Conservation (phyloP, 2,888 invertebrate species). For the Gari tellinella region DNA sequence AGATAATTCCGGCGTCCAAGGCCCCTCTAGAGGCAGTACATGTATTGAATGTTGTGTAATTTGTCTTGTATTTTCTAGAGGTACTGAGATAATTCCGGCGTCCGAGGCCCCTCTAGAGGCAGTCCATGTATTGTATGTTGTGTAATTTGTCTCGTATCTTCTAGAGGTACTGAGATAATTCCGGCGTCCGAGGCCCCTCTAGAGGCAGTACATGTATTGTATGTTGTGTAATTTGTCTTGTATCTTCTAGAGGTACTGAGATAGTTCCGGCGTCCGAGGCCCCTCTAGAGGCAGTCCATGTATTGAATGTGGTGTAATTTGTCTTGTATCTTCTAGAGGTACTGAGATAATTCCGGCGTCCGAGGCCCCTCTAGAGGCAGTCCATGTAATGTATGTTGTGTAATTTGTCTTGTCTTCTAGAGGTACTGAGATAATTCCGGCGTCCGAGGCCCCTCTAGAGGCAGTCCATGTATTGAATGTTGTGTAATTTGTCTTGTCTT, state of each 20-base stretch:
- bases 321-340: slow-evolving; percentile 69
- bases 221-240: too few species aligned
- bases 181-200: slow-evolving; percentile 89
- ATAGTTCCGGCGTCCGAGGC: slow-evolving; percentile 87
- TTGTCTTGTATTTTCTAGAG: too few species aligned
- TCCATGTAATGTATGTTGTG: slow-evolving; percentile 83
- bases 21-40: slow-evolving; percentile 90
- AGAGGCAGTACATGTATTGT: slow-evolving; percentile 88
- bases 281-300: slow-evolving; percentile 89
- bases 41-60: too few species aligned
- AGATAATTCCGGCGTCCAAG: slow-evolving; percentile 86
- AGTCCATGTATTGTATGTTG: too few species aligned
- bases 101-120: too few species aligned
- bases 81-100: too few species aligned
- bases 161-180: slow-evolving; percentile 74
- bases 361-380: slow-evolving; percentile 92
- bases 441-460: slow-evolving; percentile 91
- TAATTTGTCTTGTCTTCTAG: slow-evolving; percentile 54
- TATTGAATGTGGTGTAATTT: too few species aligned
- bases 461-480: slow-evolving; percentile 87
- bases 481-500: too few species aligned
- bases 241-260: slow-evolving; percentile 73
- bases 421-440: slow-evolving; percentile 72
- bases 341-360: slow-evolving; percentile 84
- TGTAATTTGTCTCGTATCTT: too few species aligned